These are phyloP conservation scores for Drosophila watanabei DNA, from an alignment of 1,140 invertebrate species.

Conservation along the genomic window DNA sequence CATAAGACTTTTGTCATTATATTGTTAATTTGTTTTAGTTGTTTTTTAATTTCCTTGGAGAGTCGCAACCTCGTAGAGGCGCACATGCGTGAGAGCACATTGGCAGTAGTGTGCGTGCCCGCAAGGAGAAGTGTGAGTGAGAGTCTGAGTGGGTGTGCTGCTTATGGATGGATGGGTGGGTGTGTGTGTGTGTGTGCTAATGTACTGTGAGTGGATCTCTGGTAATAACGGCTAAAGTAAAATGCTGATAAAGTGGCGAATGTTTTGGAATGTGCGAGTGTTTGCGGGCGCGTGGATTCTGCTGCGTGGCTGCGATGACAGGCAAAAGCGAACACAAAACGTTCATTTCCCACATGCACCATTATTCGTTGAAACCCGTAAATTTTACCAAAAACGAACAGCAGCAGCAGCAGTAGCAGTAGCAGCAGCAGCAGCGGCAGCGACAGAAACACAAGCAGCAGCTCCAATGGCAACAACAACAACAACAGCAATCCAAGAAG, in stretches of 20 bases:
- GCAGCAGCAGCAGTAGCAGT: conserved; percentile 25
- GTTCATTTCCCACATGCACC: conserved; percentile 83
- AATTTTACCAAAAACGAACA: conserved; percentile 77
- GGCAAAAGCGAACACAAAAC: conserved; percentile 82
- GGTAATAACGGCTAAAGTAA: conserved; percentile 81
- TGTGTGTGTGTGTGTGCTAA: conserved; percentile 56
- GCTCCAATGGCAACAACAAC: conserved; percentile 32
- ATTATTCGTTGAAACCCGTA: conserved; percentile 83
- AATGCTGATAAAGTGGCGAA: conserved; percentile 83
- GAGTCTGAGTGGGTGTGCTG: conserved; percentile 13
- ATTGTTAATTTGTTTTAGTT: conserved; percentile 85
- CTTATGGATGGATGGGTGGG: neutral
- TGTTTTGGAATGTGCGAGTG: conserved; percentile 60
- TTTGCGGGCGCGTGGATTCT: conserved; percentile 50
- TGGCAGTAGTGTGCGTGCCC: conserved; percentile 24
- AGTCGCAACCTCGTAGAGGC: conserved; percentile 69
- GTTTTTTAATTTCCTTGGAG: conserved; percentile 84
- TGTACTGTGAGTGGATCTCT: conserved; percentile 66
- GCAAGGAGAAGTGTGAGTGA: neutral
- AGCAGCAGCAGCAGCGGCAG: conserved; percentile 8
- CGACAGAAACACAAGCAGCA: conserved; percentile 9
- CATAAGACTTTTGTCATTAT: conserved; percentile 80
- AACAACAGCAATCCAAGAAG: conserved; percentile 65
- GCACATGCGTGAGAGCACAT: conserved; percentile 51
- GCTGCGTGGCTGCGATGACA: conserved; percentile 76